Evolutionary conservation across 2,888 invertebrate genomes (phyloP).

Genomic region (Selenia dentaria): DNA sequence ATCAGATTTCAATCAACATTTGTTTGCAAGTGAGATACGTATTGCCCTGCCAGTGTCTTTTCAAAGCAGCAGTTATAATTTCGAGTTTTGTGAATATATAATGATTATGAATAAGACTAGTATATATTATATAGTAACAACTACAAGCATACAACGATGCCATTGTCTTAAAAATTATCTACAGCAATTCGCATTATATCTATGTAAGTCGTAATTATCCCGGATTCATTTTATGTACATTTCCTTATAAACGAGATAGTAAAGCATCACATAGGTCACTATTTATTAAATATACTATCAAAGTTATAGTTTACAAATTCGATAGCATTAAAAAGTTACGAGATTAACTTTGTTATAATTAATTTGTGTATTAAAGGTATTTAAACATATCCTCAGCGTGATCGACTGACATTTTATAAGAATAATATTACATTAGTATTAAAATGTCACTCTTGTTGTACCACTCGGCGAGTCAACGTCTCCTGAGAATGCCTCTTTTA

Average conservation of each 20-base stretch:
- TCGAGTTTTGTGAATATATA: no score
- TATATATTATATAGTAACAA: conserved; percentile 17
- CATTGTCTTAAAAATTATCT: conserved; percentile 37
- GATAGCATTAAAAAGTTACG: conserved; percentile 28
- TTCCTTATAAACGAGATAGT: conserved; percentile 63
- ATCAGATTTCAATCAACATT: no score
- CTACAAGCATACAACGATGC: conserved; percentile 40
- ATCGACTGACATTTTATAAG: not conserved
- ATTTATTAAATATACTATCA: conserved; percentile 32
- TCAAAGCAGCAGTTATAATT: no score
- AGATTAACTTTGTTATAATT: conserved; percentile 24
- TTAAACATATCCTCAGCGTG: conserved; percentile 12
- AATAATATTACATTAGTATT: not conserved
- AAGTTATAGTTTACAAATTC: conserved; percentile 31
- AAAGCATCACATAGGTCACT: conserved; percentile 73
- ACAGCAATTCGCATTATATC: conserved; percentile 57
- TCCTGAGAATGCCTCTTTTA: no score
- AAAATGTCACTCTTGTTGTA: no score
- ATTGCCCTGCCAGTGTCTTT: no score
- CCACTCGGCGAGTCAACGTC: no score
- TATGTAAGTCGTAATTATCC: conserved; percentile 84
- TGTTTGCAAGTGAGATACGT: no score
- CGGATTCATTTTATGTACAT: conserved; percentile 77
- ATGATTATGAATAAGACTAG: not conserved
- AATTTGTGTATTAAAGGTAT: conserved; percentile 16